These are phyloP conservation scores for Eidolon dupreanum DNA, from an alignment of 2,797 vertebrate genomes.

Conservation along the genomic window DNA sequence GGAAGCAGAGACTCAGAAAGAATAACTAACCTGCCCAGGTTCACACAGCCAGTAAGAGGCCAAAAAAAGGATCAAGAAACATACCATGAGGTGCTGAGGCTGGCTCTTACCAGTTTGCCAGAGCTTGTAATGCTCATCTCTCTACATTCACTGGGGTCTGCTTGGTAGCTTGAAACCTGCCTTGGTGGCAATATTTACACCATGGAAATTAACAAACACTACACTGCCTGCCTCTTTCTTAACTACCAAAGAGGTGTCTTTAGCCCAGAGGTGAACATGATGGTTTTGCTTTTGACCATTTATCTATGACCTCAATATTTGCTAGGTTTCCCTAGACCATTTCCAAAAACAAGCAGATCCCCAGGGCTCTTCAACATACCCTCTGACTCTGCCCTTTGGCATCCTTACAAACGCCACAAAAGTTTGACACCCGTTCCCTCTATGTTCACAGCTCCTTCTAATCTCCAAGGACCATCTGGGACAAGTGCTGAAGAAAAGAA, in stretches of 20 bases:
- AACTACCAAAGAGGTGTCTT: neutral
- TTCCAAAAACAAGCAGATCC: neutral
- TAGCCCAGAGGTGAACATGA: neutral
- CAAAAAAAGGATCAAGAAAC: neutral
- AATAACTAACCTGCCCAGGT: neutral
- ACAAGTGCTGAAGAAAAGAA: conserved; percentile 47
- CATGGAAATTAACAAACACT: neutral
- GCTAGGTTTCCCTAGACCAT: neutral
- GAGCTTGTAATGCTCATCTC: neutral
- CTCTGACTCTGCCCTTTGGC: neutral
- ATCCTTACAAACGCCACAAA: neutral
- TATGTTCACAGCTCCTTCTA: conserved; percentile 46
- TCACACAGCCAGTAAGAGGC: neutral
- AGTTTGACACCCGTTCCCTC: neutral
- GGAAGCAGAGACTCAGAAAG: neutral
- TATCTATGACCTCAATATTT: neutral
- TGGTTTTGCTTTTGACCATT: neutral
- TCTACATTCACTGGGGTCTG: neutral
- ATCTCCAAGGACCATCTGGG: conserved; percentile 52
- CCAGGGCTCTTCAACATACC: neutral
- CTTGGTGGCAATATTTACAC: neutral
- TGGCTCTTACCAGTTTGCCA: rapidly evolving
- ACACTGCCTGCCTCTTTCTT: neutral
- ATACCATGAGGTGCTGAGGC: neutral
- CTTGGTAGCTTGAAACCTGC: neutral